A percentile compares a stretch with the other conserved stretches of the same genome.
These are phyloP conservation scores for Lasioglossum morio DNA, from an alignment of 2,888 invertebrate genomes.

Conservation along the genomic window DNA sequence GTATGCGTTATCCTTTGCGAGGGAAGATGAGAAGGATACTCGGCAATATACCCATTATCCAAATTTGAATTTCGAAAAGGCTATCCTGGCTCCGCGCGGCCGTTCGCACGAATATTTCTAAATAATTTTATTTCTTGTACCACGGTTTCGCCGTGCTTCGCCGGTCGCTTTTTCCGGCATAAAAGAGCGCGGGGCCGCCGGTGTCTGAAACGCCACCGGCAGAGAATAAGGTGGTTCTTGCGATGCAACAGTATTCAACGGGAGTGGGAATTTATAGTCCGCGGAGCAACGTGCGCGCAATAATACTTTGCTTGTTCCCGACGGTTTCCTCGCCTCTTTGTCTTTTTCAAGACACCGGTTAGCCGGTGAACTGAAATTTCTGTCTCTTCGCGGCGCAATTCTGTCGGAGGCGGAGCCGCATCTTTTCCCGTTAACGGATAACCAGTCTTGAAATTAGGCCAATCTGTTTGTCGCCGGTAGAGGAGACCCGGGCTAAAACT, in stretches of 20 bases:
- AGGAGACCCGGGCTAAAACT: too few relatives aligned
- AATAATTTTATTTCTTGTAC: constrained; percentile 23
- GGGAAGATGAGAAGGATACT: neutral
- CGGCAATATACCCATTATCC: neutral
- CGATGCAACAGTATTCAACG: constrained; percentile 41
- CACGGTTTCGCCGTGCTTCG: neutral
- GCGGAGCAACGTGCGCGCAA: constrained; percentile 30
- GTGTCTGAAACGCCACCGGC: neutral
- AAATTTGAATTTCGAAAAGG: neutral
- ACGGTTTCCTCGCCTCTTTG: constrained; percentile 26
- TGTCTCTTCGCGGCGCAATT: constrained; percentile 32
- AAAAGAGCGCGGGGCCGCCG: constrained; percentile 8
- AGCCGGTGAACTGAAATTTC: constrained; percentile 29
- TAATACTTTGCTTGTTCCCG: constrained; percentile 50
- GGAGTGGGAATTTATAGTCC: constrained; percentile 40
- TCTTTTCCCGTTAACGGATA: neutral
- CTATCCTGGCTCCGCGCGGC: neutral
- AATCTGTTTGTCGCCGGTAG: neutral
- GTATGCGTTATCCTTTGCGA: neutral
- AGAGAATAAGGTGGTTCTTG: constrained; percentile 36
- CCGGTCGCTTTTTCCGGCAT: neutral
- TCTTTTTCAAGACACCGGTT: neutral
- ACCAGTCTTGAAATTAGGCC: neutral
- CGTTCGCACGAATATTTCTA: neutral
- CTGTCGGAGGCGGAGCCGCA: constrained; percentile 2